These are phyloP conservation scores for Phyllotis vaccarum DNA, from an alignment of 2,797 vertebrate genomes.

Conservation along the genomic window DNA sequence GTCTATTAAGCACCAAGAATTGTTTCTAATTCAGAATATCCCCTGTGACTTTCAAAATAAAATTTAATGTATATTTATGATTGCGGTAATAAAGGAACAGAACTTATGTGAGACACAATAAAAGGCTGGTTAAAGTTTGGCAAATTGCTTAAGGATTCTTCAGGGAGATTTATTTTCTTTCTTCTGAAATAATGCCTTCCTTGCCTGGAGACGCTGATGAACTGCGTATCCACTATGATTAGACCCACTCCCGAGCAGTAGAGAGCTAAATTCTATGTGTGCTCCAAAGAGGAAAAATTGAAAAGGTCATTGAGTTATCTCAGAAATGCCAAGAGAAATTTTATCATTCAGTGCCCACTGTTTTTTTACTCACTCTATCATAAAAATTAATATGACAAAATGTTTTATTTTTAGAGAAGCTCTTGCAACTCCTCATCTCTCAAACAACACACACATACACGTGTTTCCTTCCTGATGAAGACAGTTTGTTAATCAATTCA, in stretches of 20 bases:
- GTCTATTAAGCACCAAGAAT: conserved; percentile 59
- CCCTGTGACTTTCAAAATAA: conserved; percentile 61
- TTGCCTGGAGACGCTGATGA: neutral
- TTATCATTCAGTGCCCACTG: neutral
- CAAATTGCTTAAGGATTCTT: conserved; percentile 66
- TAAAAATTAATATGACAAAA: conserved; percentile 78
- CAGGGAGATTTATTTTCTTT: conserved; percentile 52
- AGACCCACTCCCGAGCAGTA: neutral
- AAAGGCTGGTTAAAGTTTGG: conserved; percentile 52
- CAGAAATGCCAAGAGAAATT: neutral
- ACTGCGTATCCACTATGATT: conserved; percentile 2
- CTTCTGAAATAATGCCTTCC: conserved; percentile 29
- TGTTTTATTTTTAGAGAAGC: conserved; percentile 68
- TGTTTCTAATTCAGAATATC: conserved; percentile 33
- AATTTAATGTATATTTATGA: conserved; percentile 68
- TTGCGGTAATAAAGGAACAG: conserved; percentile 61
- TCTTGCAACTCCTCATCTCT: neutral
- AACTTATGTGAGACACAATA: conserved; percentile 69
- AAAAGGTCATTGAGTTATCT: conserved; percentile 41
- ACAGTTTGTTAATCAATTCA: conserved; percentile 86
- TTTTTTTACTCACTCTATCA: neutral
- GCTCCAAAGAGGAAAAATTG: conserved; percentile 55
- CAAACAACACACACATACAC: neutral
- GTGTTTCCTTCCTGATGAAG: conserved; percentile 80
- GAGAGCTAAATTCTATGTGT: neutral